These are phyloP conservation scores for Epizoanthus stellaris DNA, from an alignment of 92 coral and sea anemone species.

Conservation along the genomic window DNA sequence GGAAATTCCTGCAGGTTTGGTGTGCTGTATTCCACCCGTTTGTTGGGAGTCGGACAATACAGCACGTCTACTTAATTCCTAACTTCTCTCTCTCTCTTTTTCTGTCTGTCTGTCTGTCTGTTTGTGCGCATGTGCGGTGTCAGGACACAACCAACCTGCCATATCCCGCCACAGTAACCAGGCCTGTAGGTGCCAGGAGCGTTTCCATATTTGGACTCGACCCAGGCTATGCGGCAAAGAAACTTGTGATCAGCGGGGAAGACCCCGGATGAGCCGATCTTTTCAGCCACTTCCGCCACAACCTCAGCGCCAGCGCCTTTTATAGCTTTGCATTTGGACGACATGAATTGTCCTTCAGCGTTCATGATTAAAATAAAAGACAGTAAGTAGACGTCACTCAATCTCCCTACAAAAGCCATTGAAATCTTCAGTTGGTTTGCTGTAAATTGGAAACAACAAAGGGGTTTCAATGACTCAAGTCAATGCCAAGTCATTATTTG, in stretches of 20 bases:
- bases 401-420: conserved; percentile 13
- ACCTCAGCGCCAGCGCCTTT: conserved; percentile 45
- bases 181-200: conserved; percentile 63
- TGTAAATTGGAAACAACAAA: not conserved
- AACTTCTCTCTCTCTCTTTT: too few relatives aligned
- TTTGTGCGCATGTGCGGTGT: too few relatives aligned
- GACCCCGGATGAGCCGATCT: conserved; percentile 45
- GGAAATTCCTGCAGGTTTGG: too few relatives aligned
- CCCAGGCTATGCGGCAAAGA: conserved; percentile 86
- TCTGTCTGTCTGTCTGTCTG: not conserved
- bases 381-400: not conserved
- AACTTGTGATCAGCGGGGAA: conserved; percentile 74
- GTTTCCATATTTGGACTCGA: conserved; percentile 78
- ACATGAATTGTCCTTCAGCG: not conserved
- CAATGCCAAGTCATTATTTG: too few relatives aligned
- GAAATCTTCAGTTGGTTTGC: not conserved
- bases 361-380: not conserved
- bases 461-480: too few relatives aligned
- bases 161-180: conserved; percentile 76
- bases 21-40: too few relatives aligned
- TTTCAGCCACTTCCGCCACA: conserved; percentile 54
- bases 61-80: too few relatives aligned
- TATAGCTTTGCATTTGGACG: conserved; percentile 34
- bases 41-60: too few relatives aligned
- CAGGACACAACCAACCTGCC: conserved; percentile 61